These are phyloP conservation scores for Mesembrinibis cayennensis DNA, from an alignment of 2,113 vertebrate species.

Conservation along the genomic window DNA sequence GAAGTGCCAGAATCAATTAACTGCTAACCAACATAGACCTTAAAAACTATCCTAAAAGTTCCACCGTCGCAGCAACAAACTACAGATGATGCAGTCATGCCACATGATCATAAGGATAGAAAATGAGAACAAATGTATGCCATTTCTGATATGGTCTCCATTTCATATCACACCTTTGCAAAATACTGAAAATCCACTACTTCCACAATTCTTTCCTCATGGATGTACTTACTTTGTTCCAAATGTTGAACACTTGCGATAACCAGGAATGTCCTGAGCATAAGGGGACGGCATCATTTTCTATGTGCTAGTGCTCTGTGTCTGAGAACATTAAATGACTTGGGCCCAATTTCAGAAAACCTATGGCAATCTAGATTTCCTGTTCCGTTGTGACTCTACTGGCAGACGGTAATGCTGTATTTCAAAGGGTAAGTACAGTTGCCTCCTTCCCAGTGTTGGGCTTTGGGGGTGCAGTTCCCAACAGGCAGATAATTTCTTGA, in stretches of 20 bases:
- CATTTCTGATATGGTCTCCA: neutral
- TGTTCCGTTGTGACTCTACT: neutral
- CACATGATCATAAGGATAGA: neutral
- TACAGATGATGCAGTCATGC: neutral
- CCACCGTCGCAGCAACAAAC: neutral
- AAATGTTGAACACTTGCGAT: neutral
- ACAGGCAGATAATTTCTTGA: neutral
- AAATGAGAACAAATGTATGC: rapidly evolving
- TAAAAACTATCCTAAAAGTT: neutral
- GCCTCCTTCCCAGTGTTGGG: neutral
- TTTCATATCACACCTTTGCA: neutral
- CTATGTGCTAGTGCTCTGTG: neutral
- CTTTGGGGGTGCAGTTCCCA: neutral
- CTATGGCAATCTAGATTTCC: neutral
- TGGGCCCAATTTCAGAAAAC: neutral
- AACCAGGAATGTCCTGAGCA: neutral
- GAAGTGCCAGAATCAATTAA: neutral
- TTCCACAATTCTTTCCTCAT: neutral
- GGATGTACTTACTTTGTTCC: neutral
- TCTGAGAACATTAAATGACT: neutral
- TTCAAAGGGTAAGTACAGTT: neutral
- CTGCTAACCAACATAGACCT: neutral
- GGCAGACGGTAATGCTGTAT: neutral
- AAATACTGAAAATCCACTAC: neutral
- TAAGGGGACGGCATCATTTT: neutral